phyloP scores from a whole-genome alignment of 1,140 invertebrate species.

The Scaptomyza montana region DNA sequence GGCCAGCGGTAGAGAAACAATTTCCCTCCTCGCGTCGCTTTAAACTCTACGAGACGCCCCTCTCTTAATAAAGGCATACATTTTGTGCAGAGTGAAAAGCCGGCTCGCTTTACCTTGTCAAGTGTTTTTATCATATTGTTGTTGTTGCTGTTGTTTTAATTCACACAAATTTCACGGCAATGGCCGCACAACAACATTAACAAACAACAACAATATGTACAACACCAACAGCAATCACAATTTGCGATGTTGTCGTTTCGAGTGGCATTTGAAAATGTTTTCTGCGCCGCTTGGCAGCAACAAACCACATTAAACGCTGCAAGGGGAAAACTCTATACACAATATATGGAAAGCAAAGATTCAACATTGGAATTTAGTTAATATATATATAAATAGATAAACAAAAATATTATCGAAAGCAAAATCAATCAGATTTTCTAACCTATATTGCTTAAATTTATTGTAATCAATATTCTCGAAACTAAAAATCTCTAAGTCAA shows the following conservation, averaged over 20 bases:
- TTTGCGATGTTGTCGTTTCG: slow-evolving; percentile 55
- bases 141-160: slow-evolving; percentile 53
- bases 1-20: slow-evolving; percentile 44
- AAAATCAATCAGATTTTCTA: too few relatives aligned
- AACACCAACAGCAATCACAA: slow-evolving; percentile 33
- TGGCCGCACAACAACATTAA: slow-evolving; percentile 47
- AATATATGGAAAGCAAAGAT: slow-evolving; percentile 41
- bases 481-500: too few relatives aligned
- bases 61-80: slow-evolving; percentile 59
- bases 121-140: slow-evolving; percentile 32
- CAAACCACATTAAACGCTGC: slow-evolving; percentile 10
- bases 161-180: slow-evolving; percentile 80
- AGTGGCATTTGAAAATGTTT: slow-evolving; percentile 70
- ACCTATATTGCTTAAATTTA: too few relatives aligned
- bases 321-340: slow-evolving; percentile 10
- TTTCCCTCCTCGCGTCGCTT: slow-evolving; percentile 19
- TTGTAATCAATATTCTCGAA: too few relatives aligned
- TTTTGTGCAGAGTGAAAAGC: slow-evolving; percentile 67
- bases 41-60: not conserved
- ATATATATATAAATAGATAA: not conserved
- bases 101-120: slow-evolving; percentile 51
- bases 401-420: not conserved
- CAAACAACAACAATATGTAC: slow-evolving; percentile 16
- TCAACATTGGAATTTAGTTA: not conserved
- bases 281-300: slow-evolving; percentile 62